Evolutionary conservation across 53 echinoderm and acorn worm genomes (phyloP).

Genomic region (Echinometra lucunter): DNA sequence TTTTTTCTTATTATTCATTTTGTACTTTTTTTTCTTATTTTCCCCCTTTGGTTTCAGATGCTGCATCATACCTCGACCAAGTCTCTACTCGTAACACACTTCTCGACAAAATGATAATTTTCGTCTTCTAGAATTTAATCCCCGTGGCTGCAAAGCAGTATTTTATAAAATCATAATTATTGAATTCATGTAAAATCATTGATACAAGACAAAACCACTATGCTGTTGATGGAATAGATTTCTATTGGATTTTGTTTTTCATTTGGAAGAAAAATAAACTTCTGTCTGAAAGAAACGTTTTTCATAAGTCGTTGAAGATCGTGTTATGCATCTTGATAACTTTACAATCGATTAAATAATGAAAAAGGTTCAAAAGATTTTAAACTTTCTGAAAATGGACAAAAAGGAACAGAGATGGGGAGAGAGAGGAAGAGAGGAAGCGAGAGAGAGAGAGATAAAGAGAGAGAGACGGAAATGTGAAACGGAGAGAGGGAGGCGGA

Average conservation of each 20-base stretch:
- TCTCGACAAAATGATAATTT: not conserved
- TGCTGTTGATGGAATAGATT: not conserved
- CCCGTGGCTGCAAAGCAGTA: not conserved
- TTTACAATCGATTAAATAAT: not conserved
- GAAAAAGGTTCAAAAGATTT: not conserved
- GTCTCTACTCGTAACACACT: not conserved
- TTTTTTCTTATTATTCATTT: too few species aligned
- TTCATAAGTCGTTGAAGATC: not conserved
- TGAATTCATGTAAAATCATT: not conserved
- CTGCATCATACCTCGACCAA: not conserved
- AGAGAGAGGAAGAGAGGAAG: not conserved
- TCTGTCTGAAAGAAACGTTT: not conserved
- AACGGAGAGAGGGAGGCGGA: not conserved
- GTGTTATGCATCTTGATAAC: not conserved
- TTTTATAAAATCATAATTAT: too few species aligned
- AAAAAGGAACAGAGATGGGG: not conserved
- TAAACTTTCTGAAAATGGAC: too few species aligned
- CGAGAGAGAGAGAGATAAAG: not conserved
- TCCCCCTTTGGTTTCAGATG: conserved; percentile 1
- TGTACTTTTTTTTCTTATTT: too few species aligned
- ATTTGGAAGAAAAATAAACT: not conserved
- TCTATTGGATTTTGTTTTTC: not conserved
- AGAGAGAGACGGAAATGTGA: not conserved
- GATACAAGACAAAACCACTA: not conserved
- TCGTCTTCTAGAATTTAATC: not conserved